A percentile compares a stretch with the other conserved stretches of the same genome.
phyloP scores from a whole-genome alignment of 2,113 vertebrate genomes.

The Reinhardtius hippoglossoides region DNA sequence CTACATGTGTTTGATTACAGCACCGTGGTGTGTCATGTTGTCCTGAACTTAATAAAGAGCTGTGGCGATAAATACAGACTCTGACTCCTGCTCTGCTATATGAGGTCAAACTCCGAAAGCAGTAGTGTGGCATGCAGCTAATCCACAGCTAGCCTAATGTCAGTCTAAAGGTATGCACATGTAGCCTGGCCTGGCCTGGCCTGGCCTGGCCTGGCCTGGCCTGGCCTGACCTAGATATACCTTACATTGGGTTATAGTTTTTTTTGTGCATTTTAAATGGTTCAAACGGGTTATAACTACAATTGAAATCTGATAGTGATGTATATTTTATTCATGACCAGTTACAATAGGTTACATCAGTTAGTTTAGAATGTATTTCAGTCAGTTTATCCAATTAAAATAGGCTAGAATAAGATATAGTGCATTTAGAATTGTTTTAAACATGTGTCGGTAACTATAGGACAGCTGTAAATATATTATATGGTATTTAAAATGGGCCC shows the following conservation, averaged over 20 bases:
- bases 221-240: background rate
- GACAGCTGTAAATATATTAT: background rate
- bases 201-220: background rate
- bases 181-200: background rate
- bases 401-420: no score
- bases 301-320: no score
- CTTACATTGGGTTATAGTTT: background rate
- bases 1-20: conserved; percentile 45
- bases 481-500: background rate
- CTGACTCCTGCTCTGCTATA: conserved; percentile 49
- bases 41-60: conserved; percentile 32
- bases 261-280: background rate
- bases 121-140: conserved; percentile 19
- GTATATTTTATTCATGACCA: background rate
- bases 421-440: no score
- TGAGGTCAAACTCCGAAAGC: conserved; percentile 39
- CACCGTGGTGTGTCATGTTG: conserved; percentile 33
- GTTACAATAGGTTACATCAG: background rate
- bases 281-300: background rate
- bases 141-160: conserved; percentile 9
- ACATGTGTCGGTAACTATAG: background rate
- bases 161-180: background rate
- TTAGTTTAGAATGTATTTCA: background rate
- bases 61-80: conserved; percentile 41
- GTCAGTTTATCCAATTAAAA: no score